Percentiles rank a stretch among this genome's conserved stretches.
Evolutionary conservation across 2,888 invertebrate genomes (phyloP).

Genomic region (Campoplex nolae): DNA sequence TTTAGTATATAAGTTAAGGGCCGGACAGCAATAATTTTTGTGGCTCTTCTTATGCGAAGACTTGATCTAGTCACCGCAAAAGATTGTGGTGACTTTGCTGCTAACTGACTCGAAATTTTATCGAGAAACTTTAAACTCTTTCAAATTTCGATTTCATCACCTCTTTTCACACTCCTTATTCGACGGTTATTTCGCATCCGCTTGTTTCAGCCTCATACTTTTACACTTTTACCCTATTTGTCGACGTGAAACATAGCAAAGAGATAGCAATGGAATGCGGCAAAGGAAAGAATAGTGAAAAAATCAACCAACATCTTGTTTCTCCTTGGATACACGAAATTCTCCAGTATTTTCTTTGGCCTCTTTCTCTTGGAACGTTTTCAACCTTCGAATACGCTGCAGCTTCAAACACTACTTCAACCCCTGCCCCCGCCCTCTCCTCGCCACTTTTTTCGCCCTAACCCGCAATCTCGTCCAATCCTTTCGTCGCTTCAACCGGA

Average conservation of each 20-base stretch:
- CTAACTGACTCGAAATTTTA: conserved; percentile 75
- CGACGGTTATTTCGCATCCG: conserved; percentile 49
- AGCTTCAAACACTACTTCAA: conserved; percentile 35
- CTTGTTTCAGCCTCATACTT: conserved; percentile 48
- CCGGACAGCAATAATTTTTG: conserved; percentile 62
- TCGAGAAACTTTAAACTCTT: conserved; percentile 69
- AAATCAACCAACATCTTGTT: conserved; percentile 43
- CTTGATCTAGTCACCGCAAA: conserved; percentile 19
- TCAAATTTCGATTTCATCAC: conserved; percentile 72
- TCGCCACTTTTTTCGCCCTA: conserved; percentile 68
- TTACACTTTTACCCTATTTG: conserved; percentile 26
- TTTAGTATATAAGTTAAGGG: conserved; percentile 47
- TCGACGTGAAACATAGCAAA: conserved; percentile 35
- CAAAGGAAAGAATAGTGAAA: conserved; percentile 18
- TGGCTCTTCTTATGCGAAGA: conserved; percentile 45
- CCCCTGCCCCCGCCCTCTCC: conserved; percentile 45
- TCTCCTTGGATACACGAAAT: conserved; percentile 32
- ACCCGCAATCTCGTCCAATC: conserved; percentile 79
- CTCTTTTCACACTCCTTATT: conserved; percentile 47
- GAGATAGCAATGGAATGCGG: conserved; percentile 28
- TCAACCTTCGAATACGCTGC: conserved; percentile 52
- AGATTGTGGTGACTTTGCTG: conserved; percentile 50
- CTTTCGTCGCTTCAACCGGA: conserved; percentile 79
- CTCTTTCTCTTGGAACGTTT: conserved; percentile 48
- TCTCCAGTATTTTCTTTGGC: conserved; percentile 45